Conservation (phyloP, 2,797 vertebrate genomes). For the Falco novaeseelandiae region DNA sequence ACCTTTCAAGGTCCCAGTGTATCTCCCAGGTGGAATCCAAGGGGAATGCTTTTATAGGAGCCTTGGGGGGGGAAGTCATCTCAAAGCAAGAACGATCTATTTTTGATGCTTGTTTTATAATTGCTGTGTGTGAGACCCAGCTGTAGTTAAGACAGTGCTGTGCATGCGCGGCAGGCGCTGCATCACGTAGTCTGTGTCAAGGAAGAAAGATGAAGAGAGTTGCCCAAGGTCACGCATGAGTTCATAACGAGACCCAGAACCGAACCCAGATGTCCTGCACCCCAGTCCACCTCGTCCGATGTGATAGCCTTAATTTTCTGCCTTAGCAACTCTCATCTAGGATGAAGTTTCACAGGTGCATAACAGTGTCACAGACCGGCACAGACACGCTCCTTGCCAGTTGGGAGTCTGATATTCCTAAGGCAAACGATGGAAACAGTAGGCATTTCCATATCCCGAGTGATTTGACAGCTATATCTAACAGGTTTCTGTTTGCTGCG, state of each 20-base stretch:
- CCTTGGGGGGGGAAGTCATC: too few species aligned
- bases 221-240: background rate
- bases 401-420: fast-evolving
- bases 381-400: background rate
- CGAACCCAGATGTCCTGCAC: background rate
- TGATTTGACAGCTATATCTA: background rate
- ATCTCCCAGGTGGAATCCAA: background rate
- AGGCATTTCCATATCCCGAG: background rate
- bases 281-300: background rate
- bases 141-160: fast-evolving
- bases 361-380: background rate
- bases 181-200: fast-evolving
- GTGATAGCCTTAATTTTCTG: background rate
- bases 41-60: background rate
- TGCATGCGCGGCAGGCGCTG: fast-evolving
- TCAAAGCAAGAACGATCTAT: background rate
- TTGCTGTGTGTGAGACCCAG: background rate
- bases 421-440: background rate
- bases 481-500: background rate
- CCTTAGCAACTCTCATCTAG: fast-evolving
- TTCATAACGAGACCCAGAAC: background rate
- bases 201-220: background rate
- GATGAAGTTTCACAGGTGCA: fast-evolving
- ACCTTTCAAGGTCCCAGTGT: background rate
- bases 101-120: background rate